Evolutionary conservation across 1,140 invertebrate species (phyloP).

Genomic region (Pectinophora gossypiella): DNA sequence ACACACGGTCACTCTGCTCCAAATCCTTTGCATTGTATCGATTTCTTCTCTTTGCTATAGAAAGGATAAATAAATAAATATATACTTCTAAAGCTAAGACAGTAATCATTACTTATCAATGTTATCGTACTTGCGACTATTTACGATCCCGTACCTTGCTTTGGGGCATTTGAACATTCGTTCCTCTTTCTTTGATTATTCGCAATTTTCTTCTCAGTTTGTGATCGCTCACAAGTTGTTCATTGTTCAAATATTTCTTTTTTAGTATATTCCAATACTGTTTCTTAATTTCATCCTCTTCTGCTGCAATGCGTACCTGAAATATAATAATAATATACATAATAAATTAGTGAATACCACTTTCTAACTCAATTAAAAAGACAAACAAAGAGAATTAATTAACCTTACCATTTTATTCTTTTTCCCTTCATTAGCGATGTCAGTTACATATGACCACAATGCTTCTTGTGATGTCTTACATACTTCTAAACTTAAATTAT

Average conservation of each 20-base stretch:
- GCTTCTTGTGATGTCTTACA: slow-evolving; percentile 62
- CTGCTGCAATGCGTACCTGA: slow-evolving; percentile 53
- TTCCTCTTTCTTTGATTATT: slow-evolving; percentile 58
- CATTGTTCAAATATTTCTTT: slow-evolving; percentile 49
- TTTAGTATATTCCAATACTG: slow-evolving; percentile 63
- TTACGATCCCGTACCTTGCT: slow-evolving; percentile 43
- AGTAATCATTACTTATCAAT: no score
- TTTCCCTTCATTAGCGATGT: slow-evolving; percentile 52
- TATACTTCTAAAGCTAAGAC: no score
- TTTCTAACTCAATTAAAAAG: no score
- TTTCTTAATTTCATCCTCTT: slow-evolving; percentile 66
- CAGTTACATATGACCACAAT: slow-evolving; percentile 60
- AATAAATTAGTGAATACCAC: neutral
- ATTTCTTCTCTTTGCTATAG: slow-evolving; percentile 63
- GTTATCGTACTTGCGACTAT: no score
- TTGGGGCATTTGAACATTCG: slow-evolving; percentile 61
- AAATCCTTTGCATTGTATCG: slow-evolving; percentile 60
- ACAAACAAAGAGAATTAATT: no score
- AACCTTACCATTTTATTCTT: slow-evolving; percentile 61
- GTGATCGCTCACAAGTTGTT: slow-evolving; percentile 28
- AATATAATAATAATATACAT: slow-evolving; percentile 10
- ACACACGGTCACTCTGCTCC: slow-evolving; percentile 57
- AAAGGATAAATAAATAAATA: no score
- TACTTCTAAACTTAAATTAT: slow-evolving; percentile 60
- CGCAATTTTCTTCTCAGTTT: slow-evolving; percentile 50